Evolutionary conservation across 64 coral and sea anemone genomes (phyloP).

Genomic region (Trachythela sp.): DNA sequence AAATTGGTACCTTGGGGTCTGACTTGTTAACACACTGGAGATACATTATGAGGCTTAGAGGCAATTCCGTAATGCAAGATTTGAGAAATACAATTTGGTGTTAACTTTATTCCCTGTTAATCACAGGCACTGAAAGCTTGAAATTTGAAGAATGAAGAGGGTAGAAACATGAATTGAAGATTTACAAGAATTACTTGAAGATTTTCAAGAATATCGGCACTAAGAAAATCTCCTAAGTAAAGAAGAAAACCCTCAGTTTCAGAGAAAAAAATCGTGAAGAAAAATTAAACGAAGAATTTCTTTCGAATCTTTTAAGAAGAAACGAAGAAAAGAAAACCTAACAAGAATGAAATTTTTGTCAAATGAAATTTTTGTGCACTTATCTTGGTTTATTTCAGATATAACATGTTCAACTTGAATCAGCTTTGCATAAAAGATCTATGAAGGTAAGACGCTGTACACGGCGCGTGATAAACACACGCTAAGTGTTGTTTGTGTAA

Average conservation of each 20-base stretch:
- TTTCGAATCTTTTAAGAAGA: neutral
- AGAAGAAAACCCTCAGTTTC: neutral
- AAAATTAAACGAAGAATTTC: neutral
- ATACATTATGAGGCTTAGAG: too few relatives aligned
- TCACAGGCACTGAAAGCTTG: neutral
- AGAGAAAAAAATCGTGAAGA: neutral
- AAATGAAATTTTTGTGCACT: neutral
- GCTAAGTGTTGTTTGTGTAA: too few relatives aligned
- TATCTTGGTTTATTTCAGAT: neutral
- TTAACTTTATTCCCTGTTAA: slow-evolving; percentile 9
- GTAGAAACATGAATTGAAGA: neutral
- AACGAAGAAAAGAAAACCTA: neutral
- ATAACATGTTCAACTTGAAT: neutral
- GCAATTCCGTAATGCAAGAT: neutral
- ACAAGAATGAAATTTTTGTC: neutral
- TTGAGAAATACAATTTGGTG: neutral
- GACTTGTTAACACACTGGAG: too few relatives aligned
- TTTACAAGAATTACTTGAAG: slow-evolving; percentile 6
- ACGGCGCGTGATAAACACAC: too few relatives aligned
- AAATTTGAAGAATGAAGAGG: slow-evolving; percentile 9
- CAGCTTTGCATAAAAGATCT: neutral
- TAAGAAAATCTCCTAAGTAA: slow-evolving; percentile 9
- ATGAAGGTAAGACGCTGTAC: neutral
- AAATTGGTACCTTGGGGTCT: too few relatives aligned
- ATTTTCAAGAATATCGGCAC: neutral